A percentile compares a stretch with the other conserved stretches of the same genome.
phyloP scores from a whole-genome alignment of 1,140 invertebrate species.

The Temnothorax nylanderi region DNA sequence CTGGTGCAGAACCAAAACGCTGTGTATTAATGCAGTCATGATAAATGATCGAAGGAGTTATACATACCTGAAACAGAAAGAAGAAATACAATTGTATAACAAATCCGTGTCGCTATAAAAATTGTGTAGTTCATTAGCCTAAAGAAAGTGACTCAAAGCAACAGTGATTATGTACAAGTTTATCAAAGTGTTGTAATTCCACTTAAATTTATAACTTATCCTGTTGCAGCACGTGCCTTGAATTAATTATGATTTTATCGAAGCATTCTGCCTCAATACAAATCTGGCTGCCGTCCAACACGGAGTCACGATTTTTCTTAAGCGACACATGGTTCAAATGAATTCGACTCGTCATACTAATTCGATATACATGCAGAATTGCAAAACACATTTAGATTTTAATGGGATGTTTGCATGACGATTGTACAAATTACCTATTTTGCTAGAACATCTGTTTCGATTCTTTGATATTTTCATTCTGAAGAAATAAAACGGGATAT shows the following conservation, averaged over 20 bases:
- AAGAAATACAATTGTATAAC: not conserved
- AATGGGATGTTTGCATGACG: not conserved
- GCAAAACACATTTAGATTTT: not conserved
- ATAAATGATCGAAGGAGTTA: not conserved
- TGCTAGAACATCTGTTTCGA: not conserved
- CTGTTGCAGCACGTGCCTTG: constrained; percentile 28
- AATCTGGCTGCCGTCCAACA: constrained; percentile 18
- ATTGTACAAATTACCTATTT: not conserved
- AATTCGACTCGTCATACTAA: constrained; percentile 12
- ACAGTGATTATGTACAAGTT: not conserved
- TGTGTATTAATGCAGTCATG: not conserved
- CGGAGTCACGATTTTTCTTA: constrained; percentile 25
- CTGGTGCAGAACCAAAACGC: not conserved
- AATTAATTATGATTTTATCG: constrained; percentile 53
- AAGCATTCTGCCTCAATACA: not conserved
- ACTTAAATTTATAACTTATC: constrained; percentile 30
- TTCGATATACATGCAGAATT: not conserved
- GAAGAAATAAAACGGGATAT: not conserved
- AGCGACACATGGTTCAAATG: constrained; percentile 9
- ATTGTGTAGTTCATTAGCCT: not conserved
- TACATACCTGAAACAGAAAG: constrained; percentile 76
- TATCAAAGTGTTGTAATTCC: not conserved
- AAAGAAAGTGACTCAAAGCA: not conserved
- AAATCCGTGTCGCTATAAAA: not conserved
- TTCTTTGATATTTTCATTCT: not conserved